Conservation (phyloP, 2,797 vertebrate species). For the Forpus xanthops region DNA sequence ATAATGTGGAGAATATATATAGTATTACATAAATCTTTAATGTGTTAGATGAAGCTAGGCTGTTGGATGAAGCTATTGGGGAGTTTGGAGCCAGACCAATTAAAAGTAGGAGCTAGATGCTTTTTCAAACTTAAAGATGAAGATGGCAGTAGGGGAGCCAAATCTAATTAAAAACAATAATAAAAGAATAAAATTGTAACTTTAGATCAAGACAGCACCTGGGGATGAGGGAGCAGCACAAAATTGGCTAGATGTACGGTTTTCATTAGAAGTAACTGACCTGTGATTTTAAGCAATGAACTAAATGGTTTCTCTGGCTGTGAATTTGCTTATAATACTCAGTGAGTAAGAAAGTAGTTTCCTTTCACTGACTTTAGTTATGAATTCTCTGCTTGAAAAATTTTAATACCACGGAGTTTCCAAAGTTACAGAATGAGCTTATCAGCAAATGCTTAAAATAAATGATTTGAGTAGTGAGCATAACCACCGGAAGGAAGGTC, state of each 20-base stretch:
- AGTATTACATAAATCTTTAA: not conserved
- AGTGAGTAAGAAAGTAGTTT: not conserved
- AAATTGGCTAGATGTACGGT: not conserved
- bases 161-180: not conserved
- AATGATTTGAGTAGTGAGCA: not conserved
- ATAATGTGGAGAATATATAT: not conserved
- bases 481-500: not conserved
- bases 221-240: rapidly evolving
- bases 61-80: not conserved
- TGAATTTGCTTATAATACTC: not conserved
- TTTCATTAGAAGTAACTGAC: not conserved
- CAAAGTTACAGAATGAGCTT: not conserved
- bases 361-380: not conserved
- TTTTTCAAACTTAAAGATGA: not conserved
- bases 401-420: not conserved
- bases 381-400: not conserved
- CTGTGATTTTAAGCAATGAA: not conserved
- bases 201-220: not conserved
- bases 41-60: not conserved
- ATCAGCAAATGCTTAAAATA: slow-evolving; percentile 2
- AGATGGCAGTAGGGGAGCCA: not conserved
- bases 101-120: not conserved
- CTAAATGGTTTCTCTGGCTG: not conserved
- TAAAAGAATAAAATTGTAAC: not conserved
- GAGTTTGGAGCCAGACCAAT: not conserved